Percentiles rank a stretch among this genome's conserved stretches.
Conservation (phyloP, 1,140 invertebrate genomes). For the Liolophura sinensis region DNA sequence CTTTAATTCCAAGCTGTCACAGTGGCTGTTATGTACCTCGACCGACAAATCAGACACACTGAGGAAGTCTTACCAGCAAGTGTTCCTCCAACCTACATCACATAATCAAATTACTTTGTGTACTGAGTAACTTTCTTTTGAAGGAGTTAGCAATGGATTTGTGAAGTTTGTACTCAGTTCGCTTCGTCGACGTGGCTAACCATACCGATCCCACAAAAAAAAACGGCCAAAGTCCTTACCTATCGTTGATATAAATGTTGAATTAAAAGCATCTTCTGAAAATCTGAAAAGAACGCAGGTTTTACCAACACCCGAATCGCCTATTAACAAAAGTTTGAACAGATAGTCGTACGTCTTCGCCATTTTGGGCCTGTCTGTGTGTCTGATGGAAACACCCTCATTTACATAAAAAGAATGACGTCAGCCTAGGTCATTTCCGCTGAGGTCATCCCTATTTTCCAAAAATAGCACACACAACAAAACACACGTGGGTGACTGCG, state of each 20-base stretch:
- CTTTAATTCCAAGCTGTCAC: no score
- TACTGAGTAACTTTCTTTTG: neutral
- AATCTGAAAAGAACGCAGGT: slow-evolving; percentile 98
- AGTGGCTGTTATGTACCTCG: no score
- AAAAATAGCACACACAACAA: no score
- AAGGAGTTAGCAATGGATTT: neutral
- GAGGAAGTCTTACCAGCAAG: neutral
- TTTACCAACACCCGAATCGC: slow-evolving; percentile 97
- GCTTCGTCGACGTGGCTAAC: neutral
- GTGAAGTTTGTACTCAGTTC: neutral
- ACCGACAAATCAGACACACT: neutral
- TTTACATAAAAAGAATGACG: slow-evolving; percentile 27
- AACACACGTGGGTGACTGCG: no score
- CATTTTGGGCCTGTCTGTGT: slow-evolving; percentile 51
- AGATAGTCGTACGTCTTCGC: slow-evolving; percentile 95
- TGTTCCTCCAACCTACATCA: neutral
- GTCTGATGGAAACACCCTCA: slow-evolving; percentile 54
- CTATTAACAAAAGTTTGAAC: slow-evolving; percentile 97
- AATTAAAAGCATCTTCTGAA: slow-evolving; percentile 97
- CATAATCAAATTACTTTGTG: neutral
- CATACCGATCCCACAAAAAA: neutral
- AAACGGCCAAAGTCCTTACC: slow-evolving; percentile 27
- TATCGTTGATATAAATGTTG: slow-evolving; percentile 82
- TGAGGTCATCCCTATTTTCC: no score
- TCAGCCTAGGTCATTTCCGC: no score